phyloP scores from a whole-genome alignment of 2,888 invertebrate species.

The Neoascia interrupta region DNA sequence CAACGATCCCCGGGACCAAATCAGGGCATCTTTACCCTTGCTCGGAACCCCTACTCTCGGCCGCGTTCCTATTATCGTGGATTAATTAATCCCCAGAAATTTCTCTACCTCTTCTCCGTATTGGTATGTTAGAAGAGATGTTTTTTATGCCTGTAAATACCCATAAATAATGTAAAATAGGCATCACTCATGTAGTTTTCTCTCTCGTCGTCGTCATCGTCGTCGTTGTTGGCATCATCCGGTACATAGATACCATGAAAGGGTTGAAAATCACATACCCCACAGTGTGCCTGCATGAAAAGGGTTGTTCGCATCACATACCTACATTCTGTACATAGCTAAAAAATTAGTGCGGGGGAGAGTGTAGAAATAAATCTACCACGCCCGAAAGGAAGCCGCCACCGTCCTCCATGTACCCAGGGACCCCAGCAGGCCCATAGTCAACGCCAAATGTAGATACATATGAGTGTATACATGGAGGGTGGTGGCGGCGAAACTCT shows the following conservation, averaged over 20 bases:
- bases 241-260: conserved; percentile 46
- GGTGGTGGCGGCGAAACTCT: conserved; percentile 19
- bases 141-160: conserved; percentile 45
- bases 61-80: conserved; percentile 58
- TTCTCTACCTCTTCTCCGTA: conserved; percentile 27
- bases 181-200: conserved; percentile 68
- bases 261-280: conserved; percentile 61
- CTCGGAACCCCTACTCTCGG: neutral
- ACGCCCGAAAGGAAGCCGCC: conserved; percentile 55
- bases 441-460: conserved; percentile 36
- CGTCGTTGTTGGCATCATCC: too few relatives aligned
- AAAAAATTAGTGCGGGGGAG: conserved; percentile 49
- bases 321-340: conserved; percentile 35
- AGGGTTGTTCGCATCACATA: conserved; percentile 52
- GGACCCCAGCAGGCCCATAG: too few relatives aligned
- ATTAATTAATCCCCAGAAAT: conserved; percentile 66
- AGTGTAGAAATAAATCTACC: conserved; percentile 59
- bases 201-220: too few relatives aligned
- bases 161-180: conserved; percentile 69
- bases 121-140: conserved; percentile 31
- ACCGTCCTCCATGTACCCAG: neutral
- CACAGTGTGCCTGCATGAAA: conserved; percentile 4
- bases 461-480: conserved; percentile 40
- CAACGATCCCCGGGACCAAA: conserved; percentile 27
- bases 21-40: conserved; percentile 1